Evolutionary conservation across 2,888 invertebrate genomes (phyloP).

Genomic region (Aphodius sticticus): DNA sequence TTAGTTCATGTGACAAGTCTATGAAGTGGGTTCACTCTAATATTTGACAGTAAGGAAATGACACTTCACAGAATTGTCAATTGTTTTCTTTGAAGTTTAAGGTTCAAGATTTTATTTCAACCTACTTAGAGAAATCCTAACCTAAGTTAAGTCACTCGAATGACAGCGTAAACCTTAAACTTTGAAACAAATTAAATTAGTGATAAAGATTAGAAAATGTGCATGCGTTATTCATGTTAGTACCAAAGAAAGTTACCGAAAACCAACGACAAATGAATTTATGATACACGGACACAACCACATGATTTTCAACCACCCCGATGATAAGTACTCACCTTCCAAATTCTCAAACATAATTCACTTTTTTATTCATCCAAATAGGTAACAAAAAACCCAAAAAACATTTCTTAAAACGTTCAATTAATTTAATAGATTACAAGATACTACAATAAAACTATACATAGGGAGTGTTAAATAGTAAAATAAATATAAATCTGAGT

Average conservation of each 20-base stretch:
- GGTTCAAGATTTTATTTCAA: no score
- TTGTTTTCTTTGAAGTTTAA: no score
- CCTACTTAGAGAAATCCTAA: no score
- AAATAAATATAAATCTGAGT: slow-evolving; percentile 13
- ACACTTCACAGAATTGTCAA: no score
- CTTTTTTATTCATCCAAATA: not conserved
- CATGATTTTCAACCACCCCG: not conserved
- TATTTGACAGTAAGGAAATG: no score
- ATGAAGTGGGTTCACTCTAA: no score
- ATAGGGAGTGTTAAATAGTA: slow-evolving; percentile 9
- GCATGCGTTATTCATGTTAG: not conserved
- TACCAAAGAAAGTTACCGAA: not conserved
- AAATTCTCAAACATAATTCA: not conserved
- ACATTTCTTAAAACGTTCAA: slow-evolving; percentile 7
- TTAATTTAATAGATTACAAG: slow-evolving; percentile 17
- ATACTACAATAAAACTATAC: not conserved
- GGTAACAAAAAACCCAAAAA: slow-evolving; percentile 6
- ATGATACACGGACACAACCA: not conserved
- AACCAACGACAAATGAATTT: not conserved
- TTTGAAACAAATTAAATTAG: not conserved
- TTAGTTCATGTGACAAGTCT: no score
- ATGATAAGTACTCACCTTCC: slow-evolving; percentile 20
- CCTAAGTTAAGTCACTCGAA: no score
- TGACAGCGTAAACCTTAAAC: no score
- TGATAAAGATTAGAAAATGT: not conserved